These are phyloP conservation scores for Zenarchopterus dispar DNA, from an alignment of 2,797 vertebrate species.

Conservation along the genomic window DNA sequence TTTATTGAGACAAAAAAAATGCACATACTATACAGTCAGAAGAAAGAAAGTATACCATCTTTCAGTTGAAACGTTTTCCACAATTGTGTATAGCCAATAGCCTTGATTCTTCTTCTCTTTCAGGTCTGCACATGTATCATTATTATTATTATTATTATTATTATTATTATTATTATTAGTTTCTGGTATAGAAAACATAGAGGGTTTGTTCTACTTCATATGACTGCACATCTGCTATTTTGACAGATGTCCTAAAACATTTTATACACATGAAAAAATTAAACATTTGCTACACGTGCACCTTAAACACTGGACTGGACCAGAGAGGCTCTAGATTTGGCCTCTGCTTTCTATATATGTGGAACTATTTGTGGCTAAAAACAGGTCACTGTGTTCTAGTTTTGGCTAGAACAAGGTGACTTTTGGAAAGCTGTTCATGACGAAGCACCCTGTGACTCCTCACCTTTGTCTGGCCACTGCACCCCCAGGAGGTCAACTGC, in stretches of 20 bases:
- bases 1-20: slow-evolving; percentile 10
- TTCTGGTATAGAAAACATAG: no score
- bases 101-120: no score
- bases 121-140: no score
- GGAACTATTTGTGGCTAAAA: slow-evolving; percentile 31
- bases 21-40: background rate
- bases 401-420: slow-evolving; percentile 32
- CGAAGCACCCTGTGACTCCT: slow-evolving; percentile 24
- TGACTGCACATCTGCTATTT: no score
- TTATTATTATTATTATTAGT: no score
- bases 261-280: background rate
- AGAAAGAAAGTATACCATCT: no score
- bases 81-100: no score
- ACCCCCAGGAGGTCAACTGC: slow-evolving; percentile 12
- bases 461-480: slow-evolving; percentile 24
- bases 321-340: background rate
- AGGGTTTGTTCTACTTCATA: no score
- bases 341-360: background rate
- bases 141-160: no score
- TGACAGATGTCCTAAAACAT: no score
- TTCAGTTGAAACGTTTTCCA: no score
- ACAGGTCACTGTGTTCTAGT: slow-evolving; percentile 34
- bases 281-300: background rate
- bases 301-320: background rate
- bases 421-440: slow-evolving; percentile 30